Evolutionary conservation across 2,888 invertebrate species (phyloP).

Genomic region (Amiota communis): DNA sequence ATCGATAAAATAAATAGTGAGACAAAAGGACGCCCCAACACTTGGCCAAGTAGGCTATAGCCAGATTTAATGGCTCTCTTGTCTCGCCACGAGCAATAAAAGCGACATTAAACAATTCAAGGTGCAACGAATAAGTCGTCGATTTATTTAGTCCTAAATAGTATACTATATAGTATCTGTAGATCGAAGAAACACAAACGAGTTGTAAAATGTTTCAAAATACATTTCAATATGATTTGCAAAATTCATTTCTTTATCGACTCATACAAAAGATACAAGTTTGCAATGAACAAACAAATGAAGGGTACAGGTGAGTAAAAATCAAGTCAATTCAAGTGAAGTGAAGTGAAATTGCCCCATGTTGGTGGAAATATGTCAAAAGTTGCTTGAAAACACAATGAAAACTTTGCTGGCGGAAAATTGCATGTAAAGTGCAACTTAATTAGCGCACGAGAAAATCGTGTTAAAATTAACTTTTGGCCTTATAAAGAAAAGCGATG

Average conservation of each 20-base stretch:
- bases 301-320: constrained; percentile 54
- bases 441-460: constrained; percentile 39
- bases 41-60: not conserved
- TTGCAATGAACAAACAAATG: constrained; percentile 50
- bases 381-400: constrained; percentile 8
- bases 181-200: not conserved
- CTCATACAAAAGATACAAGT: constrained; percentile 58
- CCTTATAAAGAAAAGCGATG: constrained; percentile 31
- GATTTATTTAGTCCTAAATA: not conserved
- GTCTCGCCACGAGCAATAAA: not conserved
- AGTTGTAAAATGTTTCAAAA: constrained; percentile 54
- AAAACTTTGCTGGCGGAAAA: constrained; percentile 1
- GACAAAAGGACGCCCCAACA: not conserved
- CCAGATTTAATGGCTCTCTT: not conserved
- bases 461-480: constrained; percentile 41
- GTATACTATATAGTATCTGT: no score
- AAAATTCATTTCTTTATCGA: constrained; percentile 58
- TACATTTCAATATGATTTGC: constrained; percentile 44
- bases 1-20: constrained; percentile 61
- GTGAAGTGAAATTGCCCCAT: not conserved
- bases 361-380: not conserved
- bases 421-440: constrained; percentile 31
- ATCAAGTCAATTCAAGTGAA: constrained; percentile 29
- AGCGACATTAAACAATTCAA: not conserved
- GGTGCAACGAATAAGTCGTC: not conserved